Percentiles rank a stretch among this genome's conserved stretches.
Evolutionary conservation across 2,113 vertebrate genomes (phyloP).

Genomic region (Sceloporus tristichus): DNA sequence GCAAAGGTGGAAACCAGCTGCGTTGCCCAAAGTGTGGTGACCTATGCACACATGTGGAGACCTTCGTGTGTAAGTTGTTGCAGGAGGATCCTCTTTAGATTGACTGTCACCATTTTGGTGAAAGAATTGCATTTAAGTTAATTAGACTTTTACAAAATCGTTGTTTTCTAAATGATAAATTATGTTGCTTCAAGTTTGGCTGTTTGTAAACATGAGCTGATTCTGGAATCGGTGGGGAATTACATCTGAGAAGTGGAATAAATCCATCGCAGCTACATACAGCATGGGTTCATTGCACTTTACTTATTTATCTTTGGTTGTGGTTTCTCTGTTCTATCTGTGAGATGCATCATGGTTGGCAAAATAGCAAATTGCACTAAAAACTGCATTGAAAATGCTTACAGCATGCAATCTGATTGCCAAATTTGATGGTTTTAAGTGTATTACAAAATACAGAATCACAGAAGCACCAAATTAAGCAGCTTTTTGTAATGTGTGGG

Average conservation of each 20-base stretch:
- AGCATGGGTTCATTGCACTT: background rate
- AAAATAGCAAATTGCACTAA: too few species aligned
- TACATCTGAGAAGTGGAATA: background rate
- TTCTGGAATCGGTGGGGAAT: background rate
- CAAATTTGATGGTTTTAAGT: background rate
- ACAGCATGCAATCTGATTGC: background rate
- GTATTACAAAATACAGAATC: too few species aligned
- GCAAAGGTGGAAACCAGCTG: constrained; percentile 94
- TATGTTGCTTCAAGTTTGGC: background rate
- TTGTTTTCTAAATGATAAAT: background rate
- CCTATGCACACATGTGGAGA: constrained; percentile 96
- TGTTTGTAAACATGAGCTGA: background rate
- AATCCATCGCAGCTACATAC: background rate
- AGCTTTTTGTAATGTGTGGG: background rate
- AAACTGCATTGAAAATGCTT: background rate
- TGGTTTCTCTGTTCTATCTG: background rate
- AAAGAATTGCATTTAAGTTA: background rate
- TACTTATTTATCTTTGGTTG: background rate
- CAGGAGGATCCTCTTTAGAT: background rate
- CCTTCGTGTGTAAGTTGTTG: constrained; percentile 94
- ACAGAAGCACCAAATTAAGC: background rate
- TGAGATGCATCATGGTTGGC: background rate
- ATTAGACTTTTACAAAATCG: background rate
- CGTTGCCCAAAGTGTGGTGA: constrained; percentile 97
- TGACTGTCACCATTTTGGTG: background rate